These are phyloP conservation scores for Synergus itoensis DNA, from an alignment of 2,888 invertebrate species.

Conservation along the genomic window DNA sequence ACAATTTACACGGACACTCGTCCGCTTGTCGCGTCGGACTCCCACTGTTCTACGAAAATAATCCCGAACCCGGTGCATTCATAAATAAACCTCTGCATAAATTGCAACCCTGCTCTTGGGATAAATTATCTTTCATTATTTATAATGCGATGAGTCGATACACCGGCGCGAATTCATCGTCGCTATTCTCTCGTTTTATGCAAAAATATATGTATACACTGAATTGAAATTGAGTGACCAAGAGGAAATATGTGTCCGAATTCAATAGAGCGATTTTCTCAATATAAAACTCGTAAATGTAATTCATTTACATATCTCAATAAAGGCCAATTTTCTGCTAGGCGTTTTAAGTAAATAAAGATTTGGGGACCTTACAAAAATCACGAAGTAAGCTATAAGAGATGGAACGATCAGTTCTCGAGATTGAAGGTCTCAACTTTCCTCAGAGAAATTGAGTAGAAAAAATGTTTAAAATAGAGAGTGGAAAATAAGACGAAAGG, in stretches of 20 bases:
- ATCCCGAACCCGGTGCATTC: background rate
- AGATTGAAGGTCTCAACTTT: background rate
- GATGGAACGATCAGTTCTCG: background rate
- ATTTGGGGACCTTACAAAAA: too few species aligned
- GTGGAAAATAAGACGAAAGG: background rate
- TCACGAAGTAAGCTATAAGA: background rate
- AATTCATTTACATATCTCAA: background rate
- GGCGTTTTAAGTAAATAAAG: too few species aligned
- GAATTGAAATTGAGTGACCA: background rate
- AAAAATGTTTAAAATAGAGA: slow-evolving; percentile 1
- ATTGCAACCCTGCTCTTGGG: background rate
- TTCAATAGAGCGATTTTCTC: background rate
- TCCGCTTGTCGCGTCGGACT: background rate
- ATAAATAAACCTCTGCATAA: slow-evolving; percentile 23
- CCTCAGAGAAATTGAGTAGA: slow-evolving; percentile 3
- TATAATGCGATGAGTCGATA: slow-evolving; percentile 11
- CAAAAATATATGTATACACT: background rate
- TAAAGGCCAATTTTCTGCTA: background rate
- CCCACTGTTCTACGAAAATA: slow-evolving; percentile 4
- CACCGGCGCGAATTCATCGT: background rate
- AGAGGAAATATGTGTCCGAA: background rate
- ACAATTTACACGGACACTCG: slow-evolving; percentile 18
- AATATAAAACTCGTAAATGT: background rate
- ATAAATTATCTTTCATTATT: slow-evolving; percentile 36
- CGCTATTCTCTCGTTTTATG: background rate